A percentile compares a stretch with the other conserved stretches of the same genome.
phyloP scores from a whole-genome alignment of 1,140 invertebrate species.

The Cydia splendana region DNA sequence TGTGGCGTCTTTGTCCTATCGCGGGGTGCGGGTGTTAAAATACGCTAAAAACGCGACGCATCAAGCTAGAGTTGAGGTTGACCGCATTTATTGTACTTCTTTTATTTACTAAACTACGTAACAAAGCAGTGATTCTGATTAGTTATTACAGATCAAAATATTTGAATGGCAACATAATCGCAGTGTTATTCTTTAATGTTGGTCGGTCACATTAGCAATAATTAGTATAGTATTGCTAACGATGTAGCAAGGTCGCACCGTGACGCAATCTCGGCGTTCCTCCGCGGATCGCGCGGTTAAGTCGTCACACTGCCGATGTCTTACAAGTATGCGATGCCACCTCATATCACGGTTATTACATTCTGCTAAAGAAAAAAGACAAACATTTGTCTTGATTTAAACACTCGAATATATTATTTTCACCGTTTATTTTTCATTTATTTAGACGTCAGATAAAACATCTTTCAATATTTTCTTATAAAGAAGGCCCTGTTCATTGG shows the following conservation, averaged over 20 bases:
- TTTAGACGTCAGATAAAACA: too few species aligned
- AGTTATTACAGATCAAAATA: not conserved
- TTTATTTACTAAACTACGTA: too few species aligned
- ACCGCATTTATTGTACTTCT: too few species aligned
- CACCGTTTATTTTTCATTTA: too few species aligned
- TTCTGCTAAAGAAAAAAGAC: not conserved
- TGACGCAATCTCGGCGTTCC: constrained; percentile 4
- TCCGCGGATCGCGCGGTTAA: not conserved
- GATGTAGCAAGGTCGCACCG: constrained; percentile 8
- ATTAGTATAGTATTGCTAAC: constrained; percentile 30
- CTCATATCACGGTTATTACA: not conserved
- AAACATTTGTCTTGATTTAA: not conserved
- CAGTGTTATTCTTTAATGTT: constrained; percentile 9
- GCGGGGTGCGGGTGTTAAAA: not conserved
- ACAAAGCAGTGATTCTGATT: not conserved
- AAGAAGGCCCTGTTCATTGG: too few species aligned
- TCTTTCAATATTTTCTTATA: too few species aligned
- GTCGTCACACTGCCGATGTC: not conserved
- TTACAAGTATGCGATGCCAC: not conserved
- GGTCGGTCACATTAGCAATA: constrained; percentile 16
- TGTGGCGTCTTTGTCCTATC: not conserved
- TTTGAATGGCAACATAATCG: not conserved
- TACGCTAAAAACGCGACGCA: too few species aligned
- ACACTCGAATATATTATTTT: too few species aligned
- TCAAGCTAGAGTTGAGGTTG: too few species aligned